Conservation (phyloP, 2,888 invertebrate species). For the Papilio protenor region DNA sequence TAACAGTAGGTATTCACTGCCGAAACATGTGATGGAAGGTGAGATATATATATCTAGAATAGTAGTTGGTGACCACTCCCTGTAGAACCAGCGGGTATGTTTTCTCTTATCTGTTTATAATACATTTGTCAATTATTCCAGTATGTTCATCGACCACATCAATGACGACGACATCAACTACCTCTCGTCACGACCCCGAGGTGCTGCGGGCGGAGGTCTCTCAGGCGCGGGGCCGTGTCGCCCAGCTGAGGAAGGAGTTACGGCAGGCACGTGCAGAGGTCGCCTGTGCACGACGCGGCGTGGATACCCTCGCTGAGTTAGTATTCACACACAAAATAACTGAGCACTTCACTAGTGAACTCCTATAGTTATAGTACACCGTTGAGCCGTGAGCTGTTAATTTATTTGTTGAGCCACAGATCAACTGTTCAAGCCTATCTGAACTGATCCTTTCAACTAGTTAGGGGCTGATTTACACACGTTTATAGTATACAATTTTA, state of each 20-base stretch:
- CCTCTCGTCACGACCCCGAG: slow-evolving; percentile 97
- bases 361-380: too few relatives aligned
- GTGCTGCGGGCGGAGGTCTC: slow-evolving; percentile 96
- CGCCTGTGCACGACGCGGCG: slow-evolving; percentile 95
- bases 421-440: too few relatives aligned
- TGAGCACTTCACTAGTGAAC: too few relatives aligned
- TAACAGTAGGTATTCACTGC: not conserved
- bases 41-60: too few relatives aligned
- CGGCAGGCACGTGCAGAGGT: slow-evolving; percentile 96
- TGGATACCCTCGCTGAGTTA: slow-evolving; percentile 95
- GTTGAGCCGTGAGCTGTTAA: too few relatives aligned
- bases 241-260: slow-evolving; percentile 94
- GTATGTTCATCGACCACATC: slow-evolving; percentile 92
- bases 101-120: too few relatives aligned
- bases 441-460: too few relatives aligned
- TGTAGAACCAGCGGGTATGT: too few relatives aligned
- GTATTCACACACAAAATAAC: slow-evolving; percentile 57
- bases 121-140: slow-evolving; percentile 57
- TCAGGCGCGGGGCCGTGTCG: slow-evolving; percentile 94
- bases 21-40: not conserved
- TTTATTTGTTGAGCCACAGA: too few relatives aligned
- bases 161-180: slow-evolving; percentile 89
- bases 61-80: too few relatives aligned
- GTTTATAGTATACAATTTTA: too few relatives aligned
- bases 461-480: too few relatives aligned